Conservation (phyloP, 92 coral and sea anemone genomes). For the Paramuricea clavata region DNA sequence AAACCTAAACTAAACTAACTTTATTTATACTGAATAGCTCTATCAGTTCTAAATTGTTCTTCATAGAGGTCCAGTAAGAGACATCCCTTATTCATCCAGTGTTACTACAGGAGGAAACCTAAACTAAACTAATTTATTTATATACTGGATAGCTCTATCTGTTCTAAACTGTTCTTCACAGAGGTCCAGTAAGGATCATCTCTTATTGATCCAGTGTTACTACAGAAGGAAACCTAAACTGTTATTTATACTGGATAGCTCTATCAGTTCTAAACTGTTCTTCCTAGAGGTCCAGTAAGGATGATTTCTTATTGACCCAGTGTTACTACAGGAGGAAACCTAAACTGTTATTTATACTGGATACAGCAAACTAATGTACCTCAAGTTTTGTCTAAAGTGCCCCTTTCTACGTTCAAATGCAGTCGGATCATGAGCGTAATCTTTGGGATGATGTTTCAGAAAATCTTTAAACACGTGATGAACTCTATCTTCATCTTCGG, state of each 20-base stretch:
- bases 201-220: too few relatives aligned
- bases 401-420: slow-evolving; percentile 78
- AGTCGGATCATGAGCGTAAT: slow-evolving; percentile 66
- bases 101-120: background rate
- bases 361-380: slow-evolving; percentile 70
- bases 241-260: too few relatives aligned
- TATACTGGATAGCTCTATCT: background rate
- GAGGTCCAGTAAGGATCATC: too few relatives aligned
- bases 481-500: slow-evolving; percentile 70
- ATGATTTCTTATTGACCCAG: too few relatives aligned
- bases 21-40: too few relatives aligned
- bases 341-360: too few relatives aligned
- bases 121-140: slow-evolving; percentile 4
- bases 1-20: too few relatives aligned
- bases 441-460: slow-evolving; percentile 75
- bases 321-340: too few relatives aligned
- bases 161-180: background rate
- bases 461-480: slow-evolving; percentile 85
- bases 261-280: too few relatives aligned
- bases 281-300: too few relatives aligned
- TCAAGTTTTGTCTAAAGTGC: slow-evolving; percentile 87
- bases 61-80: background rate
- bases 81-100: background rate
- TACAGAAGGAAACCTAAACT: too few relatives aligned
- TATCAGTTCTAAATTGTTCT: too few relatives aligned